Evolutionary conservation across 2,888 invertebrate species (phyloP).

Genomic region (Agriopis aurantiaria): DNA sequence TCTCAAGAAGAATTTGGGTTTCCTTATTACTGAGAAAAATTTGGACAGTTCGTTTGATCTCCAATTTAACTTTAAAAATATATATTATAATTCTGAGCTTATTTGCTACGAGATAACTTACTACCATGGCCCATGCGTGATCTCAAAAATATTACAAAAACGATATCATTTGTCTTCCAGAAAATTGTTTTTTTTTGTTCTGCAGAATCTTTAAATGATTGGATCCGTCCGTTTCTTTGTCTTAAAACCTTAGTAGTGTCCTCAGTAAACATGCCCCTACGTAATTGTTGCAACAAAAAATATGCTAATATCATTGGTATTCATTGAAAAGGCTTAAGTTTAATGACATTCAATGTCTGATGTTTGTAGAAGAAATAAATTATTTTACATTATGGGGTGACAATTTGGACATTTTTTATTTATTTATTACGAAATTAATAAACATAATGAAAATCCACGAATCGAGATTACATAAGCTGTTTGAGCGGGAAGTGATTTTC

Average conservation of each 20-base stretch:
- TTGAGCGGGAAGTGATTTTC: constrained; percentile 33
- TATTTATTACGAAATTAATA: constrained; percentile 32
- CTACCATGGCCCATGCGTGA: background rate
- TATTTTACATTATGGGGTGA: background rate
- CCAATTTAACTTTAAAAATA: constrained; percentile 13
- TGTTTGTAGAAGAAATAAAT: background rate
- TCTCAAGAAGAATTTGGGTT: constrained; percentile 34
- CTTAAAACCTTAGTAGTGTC: background rate
- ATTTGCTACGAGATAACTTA: background rate
- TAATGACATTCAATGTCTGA: background rate
- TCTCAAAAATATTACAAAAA: too few relatives aligned
- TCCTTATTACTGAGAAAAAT: constrained; percentile 40
- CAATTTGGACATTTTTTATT: too few relatives aligned
- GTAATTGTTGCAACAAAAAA: background rate
- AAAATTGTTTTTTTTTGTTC: background rate
- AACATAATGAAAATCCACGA: constrained; percentile 8
- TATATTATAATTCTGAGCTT: background rate
- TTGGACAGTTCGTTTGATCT: constrained; percentile 23
- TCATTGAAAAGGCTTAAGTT: background rate
- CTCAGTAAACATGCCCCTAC: background rate
- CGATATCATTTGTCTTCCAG: background rate
- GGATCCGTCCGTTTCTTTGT: background rate
- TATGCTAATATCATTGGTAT: too few relatives aligned
- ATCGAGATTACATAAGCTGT: constrained; percentile 17
- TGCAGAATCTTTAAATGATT: background rate